Conservation (phyloP, 1,140 invertebrate species). For the Trachymyrmex cornetzi region DNA sequence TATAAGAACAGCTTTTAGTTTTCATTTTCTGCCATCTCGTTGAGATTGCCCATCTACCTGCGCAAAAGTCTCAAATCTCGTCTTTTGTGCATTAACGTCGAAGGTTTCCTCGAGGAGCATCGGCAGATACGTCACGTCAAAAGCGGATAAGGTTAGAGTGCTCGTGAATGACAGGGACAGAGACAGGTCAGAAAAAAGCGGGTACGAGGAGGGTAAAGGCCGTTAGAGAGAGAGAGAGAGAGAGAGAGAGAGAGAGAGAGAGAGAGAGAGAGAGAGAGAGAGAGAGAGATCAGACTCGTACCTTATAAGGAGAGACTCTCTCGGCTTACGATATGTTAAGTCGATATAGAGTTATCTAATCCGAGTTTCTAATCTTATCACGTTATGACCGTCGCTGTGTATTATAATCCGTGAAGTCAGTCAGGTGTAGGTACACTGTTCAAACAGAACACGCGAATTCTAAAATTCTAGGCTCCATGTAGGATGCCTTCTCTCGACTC, state of each 20-base stretch:
- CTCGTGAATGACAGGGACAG: background rate
- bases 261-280: background rate
- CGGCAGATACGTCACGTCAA: conserved; percentile 28
- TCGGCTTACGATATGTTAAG: background rate
- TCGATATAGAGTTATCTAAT: too few species aligned
- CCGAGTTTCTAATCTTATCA: conserved; percentile 70
- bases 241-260: background rate
- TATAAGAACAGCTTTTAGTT: background rate
- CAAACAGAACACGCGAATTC: conserved; percentile 1
- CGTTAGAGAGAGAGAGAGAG: background rate
- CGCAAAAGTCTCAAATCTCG: conserved; percentile 12
- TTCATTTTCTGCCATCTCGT: background rate
- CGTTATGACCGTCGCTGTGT: background rate
- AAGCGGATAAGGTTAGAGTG: conserved; percentile 3
- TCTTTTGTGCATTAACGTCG: conserved; percentile 10
- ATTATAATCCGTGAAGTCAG: conserved; percentile 56
- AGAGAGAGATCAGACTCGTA: background rate
- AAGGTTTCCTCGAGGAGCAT: conserved; percentile 11
- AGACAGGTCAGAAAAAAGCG: background rate
- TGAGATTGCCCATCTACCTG: background rate
- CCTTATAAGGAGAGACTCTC: conserved; percentile 55
- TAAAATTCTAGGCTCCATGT: background rate
- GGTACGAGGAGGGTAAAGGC: too few species aligned
- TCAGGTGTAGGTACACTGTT: conserved; percentile 25
- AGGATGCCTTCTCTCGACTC: conserved; percentile 20